Base-by-base conservation (phyloP, 2,113 vertebrate genomes). In the Mystacornis crossleyi region DNA sequence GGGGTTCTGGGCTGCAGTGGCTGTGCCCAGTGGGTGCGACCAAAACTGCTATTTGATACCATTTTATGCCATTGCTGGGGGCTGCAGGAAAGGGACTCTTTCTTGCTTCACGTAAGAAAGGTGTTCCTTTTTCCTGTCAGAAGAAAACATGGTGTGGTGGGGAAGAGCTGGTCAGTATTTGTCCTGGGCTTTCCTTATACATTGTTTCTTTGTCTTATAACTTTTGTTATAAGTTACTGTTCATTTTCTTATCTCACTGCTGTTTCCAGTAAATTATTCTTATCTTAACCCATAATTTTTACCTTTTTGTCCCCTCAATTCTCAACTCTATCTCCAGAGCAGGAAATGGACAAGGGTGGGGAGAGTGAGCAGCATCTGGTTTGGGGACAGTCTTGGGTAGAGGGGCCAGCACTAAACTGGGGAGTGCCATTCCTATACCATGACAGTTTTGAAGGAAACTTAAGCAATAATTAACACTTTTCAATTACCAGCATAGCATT, bases 41-140 rank as follows among this genome's bases (percentile, higher is more conserved):
- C 29, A 48, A n/a, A 17, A 45, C 17, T 25, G 25, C 29, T 40
- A 14, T 25, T 38, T 61, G 34, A 7, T 34, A 6, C 40, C 50
- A 8, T n/a, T 21, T 14, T 33, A 26, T 0, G 0, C 21, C 36
- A 43, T 36, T 13, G 12, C 28, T 15, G 12, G 21, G 29, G 4
- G 9, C 19, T 24, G 7, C 14, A 29, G 25, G 6, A 87, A 64
- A 54, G 31, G 24, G 17, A 6, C 5, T 64, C 29, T 24, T 21
- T 20, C 26, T n/a, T 13, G 20, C 19, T 48, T 36, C 25, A 26
- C 9, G 4, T 8, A 31, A 36, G 54, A 47, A 29, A 34, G 11
- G 3, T 7, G 1, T 13, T 80, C 11, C 5, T 48, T 72, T 55
- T 21, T 14, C 74, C 31, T 34, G 17, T 8, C 51, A 26, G 66